Base-by-base conservation (phyloP, 2,797 vertebrate genomes). In the Pangasius krempfi region DNA sequence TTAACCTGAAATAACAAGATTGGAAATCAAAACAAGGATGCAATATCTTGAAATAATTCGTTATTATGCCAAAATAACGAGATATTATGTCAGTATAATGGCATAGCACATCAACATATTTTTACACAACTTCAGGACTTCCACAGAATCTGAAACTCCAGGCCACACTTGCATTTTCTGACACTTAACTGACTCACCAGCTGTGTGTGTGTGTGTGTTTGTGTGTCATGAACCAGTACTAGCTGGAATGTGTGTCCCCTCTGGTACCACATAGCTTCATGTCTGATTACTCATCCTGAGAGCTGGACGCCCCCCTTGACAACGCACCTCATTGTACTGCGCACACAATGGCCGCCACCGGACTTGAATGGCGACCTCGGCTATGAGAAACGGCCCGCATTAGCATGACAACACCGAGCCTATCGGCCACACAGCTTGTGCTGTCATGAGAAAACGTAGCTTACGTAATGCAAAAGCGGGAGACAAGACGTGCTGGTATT, bases 231-330 rank as follows among this genome's bases (percentile, higher is more conserved):
- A 64, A 83, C 25, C 64, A 47, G 81, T n/a, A 52, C 62, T 73
- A 54, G 56, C 30, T 81, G 84, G 78, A 80, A 86, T 88, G 86
- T 50, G 52, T 60, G 81, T 87, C 83, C 73, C 73, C 86, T 89
- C 91, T 92, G 90, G 93, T 92, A 94, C 93, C 40, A 90, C 83
- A 90, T 92, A 73, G 89, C 60, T 89, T 89, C 70, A 88, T 60
- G 92, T 66, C 27, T 86, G 75, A 85, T 88, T 85, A 86, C 85
- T 90, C 86, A 88, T 20, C 75, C 89, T 86, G 52, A 66, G 50
- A 90, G 87, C 84, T 9, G 73, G 82, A 89, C 54, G 44, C 81
- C 86, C 52, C 52, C 58, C 33, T 91, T 91, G 86, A 91, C 90
- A 92, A 89, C 89, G 86, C 84, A 82, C 79, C 86, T 85, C 91